A percentile compares a stretch with the other conserved stretches of the same genome.
Evolutionary conservation across 2,113 vertebrate genomes (phyloP).

Genomic region (Regulus satrapa): DNA sequence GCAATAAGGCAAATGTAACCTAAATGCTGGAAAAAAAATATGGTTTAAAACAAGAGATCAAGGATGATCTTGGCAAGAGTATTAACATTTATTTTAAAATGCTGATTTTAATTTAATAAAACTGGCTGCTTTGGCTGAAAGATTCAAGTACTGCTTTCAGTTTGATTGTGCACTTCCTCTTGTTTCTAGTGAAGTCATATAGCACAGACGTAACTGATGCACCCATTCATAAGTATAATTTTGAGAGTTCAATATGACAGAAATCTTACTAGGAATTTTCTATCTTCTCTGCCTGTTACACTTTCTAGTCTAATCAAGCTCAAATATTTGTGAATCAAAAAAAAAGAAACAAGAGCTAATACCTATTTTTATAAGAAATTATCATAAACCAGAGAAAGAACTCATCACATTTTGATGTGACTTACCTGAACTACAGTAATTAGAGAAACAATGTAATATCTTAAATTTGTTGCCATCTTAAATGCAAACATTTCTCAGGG

Average conservation of each 20-base stretch:
- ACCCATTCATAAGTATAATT: neutral
- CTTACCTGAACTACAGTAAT: conserved; percentile 6
- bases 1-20: neutral
- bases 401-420: neutral
- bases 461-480: conserved; percentile 11
- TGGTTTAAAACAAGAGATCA: neutral
- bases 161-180: conserved; percentile 43
- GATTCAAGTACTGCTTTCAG: conserved; percentile 33
- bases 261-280: neutral
- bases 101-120: neutral
- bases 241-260: neutral
- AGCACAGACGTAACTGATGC: conserved; percentile 12
- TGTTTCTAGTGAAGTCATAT: conserved; percentile 10
- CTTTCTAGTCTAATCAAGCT: neutral
- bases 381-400: neutral
- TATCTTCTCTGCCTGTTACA: neutral
- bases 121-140: neutral
- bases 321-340: neutral
- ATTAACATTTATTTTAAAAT: conserved; percentile 8
- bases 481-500: conserved; percentile 37
- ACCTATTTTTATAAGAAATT: neutral
- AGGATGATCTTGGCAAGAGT: neutral
- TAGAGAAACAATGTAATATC: conserved; percentile 11
- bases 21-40: neutral
- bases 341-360: neutral